Evolutionary conservation across 2,888 invertebrate species (phyloP).

Genomic region (Chymomyza fuscimana): DNA sequence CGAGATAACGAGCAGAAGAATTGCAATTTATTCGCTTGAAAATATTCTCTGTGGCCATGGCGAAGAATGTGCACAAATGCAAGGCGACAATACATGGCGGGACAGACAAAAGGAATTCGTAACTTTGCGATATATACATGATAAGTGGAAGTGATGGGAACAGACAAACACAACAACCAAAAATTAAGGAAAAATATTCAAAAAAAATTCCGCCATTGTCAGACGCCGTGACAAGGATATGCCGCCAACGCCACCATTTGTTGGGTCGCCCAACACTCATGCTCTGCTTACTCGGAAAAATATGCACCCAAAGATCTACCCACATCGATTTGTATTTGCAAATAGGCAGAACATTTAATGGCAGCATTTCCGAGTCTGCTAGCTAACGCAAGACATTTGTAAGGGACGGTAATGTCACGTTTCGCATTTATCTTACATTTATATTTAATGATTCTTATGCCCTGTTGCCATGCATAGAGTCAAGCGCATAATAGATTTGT

Average conservation of each 20-base stretch:
- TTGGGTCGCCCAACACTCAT: no score
- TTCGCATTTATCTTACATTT: no score
- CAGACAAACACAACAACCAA: conserved; percentile 8
- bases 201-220: background rate
- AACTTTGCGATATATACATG: background rate
- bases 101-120: conserved; percentile 18
- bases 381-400: no score
- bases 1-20: conserved; percentile 24
- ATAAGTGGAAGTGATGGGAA: background rate
- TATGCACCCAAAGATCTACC: background rate
- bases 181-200: background rate
- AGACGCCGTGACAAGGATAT: background rate
- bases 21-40: conserved; percentile 54
- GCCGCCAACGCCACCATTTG: background rate
- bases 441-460: no score
- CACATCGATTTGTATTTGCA: background rate
- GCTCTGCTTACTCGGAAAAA: no score
- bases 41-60: conserved; percentile 34
- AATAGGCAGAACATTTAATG: no score
- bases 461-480: background rate
- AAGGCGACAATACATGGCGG: conserved; percentile 9
- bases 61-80: conserved; percentile 16
- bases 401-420: no score
- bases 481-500: no score
- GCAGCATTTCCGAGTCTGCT: no score